Base-by-base conservation (phyloP, 37 sponge, comb jelly and placozoan genomes). In the Tethya wilhelma region DNA sequence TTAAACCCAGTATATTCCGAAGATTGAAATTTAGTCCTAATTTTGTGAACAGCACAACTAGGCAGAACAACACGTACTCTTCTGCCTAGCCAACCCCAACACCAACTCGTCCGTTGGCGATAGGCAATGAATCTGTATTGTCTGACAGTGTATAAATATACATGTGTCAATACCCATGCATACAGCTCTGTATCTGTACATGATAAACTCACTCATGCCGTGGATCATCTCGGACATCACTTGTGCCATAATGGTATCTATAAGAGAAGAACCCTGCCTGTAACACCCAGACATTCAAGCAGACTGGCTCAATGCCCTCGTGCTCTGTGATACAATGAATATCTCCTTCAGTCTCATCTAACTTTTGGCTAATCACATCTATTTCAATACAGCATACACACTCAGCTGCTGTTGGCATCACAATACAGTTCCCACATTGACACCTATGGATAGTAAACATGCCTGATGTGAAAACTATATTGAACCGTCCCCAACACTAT, bases 81-180 rank as follows among this genome's bases (percentile, higher is more conserved):
- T 64, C 68, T 42, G 17, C 38, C 80, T n/a, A n/a, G n/a, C n/a
- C n/a, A n/a, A n/a, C n/a, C n/a, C n/a, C n/a, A n/a, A n/a, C n/a
- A 79, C 80, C 69, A 84, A 14, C 76, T 60, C 23, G 84, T 71
- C 58, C 74, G 69, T 49, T 82, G 82, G 1, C 82, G 46, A 71
- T 82, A 82, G 6, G 82, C 82, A 1, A 56, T 80, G 53, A 49
- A 49, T 49, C 53, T 49, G 53, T 49, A 49, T 49, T 49, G 53
- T 14, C 53, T 49, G 53, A 49, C 14, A 14, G 14, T 19, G 14
- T 19, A 49, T 19, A 49, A 49, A 19, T 49, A 49, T 9, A 9
- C 9, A 19, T 19, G 53, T 9, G 53, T 49, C 9, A 49, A 49
- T 49, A 49, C 53, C 53, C n/a, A n/a, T n/a, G n/a, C n/a, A n/a